Conservation (phyloP, 2,888 invertebrate species). For the Escarpia spicata region DNA sequence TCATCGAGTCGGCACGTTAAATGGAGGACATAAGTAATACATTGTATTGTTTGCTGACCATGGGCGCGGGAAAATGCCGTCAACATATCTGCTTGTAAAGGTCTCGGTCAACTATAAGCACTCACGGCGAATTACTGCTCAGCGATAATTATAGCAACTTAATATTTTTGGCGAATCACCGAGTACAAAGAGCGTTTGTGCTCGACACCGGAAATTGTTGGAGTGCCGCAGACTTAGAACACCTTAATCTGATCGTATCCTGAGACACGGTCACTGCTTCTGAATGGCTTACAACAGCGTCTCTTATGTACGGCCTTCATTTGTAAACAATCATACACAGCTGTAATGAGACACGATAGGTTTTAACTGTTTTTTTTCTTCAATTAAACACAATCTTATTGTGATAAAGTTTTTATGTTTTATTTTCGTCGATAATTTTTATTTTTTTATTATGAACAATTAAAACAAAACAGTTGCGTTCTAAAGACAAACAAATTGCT, state of each 20-base stretch:
- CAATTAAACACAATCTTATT: background rate
- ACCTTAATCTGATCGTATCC: background rate
- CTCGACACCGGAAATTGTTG: background rate
- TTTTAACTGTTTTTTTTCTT: background rate
- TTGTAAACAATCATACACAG: background rate
- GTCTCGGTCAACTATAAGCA: background rate
- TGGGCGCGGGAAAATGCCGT: background rate
- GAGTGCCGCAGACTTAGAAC: background rate
- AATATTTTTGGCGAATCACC: background rate
- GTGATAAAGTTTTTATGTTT: background rate
- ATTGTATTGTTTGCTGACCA: too few species aligned
- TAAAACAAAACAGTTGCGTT: background rate
- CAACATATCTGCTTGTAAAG: background rate
- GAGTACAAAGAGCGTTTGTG: background rate
- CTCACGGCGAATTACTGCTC: background rate
- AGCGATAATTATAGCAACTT: background rate
- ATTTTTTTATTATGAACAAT: background rate
- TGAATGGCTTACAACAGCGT: background rate
- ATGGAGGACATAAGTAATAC: too few species aligned
- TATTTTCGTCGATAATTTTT: background rate
- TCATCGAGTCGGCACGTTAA: too few species aligned
- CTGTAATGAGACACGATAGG: background rate
- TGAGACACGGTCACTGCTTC: background rate
- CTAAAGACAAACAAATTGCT: background rate
- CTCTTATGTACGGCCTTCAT: background rate